Percentiles rank a stretch among this genome's conserved stretches.
phyloP scores from a whole-genome alignment of 2,888 invertebrate species.

The Diarsia mendica region DNA sequence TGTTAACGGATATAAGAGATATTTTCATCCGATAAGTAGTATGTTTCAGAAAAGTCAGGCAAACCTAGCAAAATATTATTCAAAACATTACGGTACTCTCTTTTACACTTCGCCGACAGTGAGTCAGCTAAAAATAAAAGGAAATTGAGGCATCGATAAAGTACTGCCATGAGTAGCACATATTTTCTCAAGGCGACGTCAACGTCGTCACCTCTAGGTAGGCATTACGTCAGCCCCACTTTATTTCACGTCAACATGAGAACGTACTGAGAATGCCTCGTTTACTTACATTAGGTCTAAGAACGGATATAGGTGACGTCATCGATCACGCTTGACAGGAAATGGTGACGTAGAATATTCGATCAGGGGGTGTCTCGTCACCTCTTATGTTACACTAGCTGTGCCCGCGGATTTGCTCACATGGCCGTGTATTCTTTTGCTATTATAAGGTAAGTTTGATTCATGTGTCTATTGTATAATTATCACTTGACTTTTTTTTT shows the following conservation, averaged over 20 bases:
- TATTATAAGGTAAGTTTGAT: neutral
- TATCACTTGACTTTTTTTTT: too few relatives aligned
- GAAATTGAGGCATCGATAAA: neutral
- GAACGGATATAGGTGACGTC: slow-evolving; percentile 48
- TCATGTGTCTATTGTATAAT: too few relatives aligned
- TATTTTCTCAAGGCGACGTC: slow-evolving; percentile 9
- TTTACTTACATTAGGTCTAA: slow-evolving; percentile 34
- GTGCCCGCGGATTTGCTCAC: neutral
- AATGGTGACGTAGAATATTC: slow-evolving; percentile 52
- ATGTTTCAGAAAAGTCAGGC: neutral
- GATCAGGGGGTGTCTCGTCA: slow-evolving; percentile 36
- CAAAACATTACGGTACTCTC: neutral
- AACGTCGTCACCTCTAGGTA: neutral
- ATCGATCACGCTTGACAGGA: slow-evolving; percentile 53
- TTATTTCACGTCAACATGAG: slow-evolving; percentile 26
- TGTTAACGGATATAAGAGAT: neutral
- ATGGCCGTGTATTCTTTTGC: neutral
- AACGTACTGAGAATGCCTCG: slow-evolving; percentile 31
- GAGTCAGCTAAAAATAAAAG: neutral
- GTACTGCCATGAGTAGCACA: neutral
- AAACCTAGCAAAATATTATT: too few relatives aligned
- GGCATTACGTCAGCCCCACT: slow-evolving; percentile 34
- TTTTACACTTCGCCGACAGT: neutral
- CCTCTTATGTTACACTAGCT: slow-evolving; percentile 1
- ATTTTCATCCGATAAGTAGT: neutral